Evolutionary conservation across 2,888 invertebrate species (phyloP), one percentile per base, ranked within the genome.

Genomic region (Drosophila mimica): DNA sequence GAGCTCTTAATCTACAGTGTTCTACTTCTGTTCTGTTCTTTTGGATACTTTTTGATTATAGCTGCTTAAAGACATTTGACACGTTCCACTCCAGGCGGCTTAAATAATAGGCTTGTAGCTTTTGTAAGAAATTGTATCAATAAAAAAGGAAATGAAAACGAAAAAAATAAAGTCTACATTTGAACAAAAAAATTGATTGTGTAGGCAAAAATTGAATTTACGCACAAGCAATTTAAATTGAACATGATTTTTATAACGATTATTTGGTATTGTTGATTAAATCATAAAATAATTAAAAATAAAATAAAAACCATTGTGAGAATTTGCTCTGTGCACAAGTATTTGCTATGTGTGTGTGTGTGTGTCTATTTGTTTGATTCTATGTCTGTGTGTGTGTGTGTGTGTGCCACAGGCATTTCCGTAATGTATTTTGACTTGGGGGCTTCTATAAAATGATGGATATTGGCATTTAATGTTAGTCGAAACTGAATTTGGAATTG

Each of bases 381-480:
- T 17, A 40, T 48, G n/a, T 20, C 15, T n/a, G 6, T n/a, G 8
- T 17, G 15, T 13, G 8, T 60, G 28, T 46, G 17, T 31, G 68
- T 74, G 63, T 67, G 61, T 68, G 79, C 71, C 81, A 51, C 70
- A 84, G 76, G 68, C 79, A 77, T 79, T 81, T 81, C 86, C 83
- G 72, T 75, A 74, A 83, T 74, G 82, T 87, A 81, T 88, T 87
- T 81, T 74, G 90, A 79, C 90, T 88, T 82, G 74, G 30, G 40
- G 5, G 20, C 83, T 68, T 74, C 70, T 68, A 65, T 78, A 54
- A 74, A 78, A 82, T 90, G 82, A 88, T 86, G 82, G 89, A 82
- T 86, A 88, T 88, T 86, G 83, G 89, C 83, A 74, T 90, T 88
- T 82, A 86, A 80, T 77, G 80, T 70, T 70, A 71, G 54, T 48